Base-by-base conservation (phyloP, 2,888 invertebrate species). In the Erynnis tages region DNA sequence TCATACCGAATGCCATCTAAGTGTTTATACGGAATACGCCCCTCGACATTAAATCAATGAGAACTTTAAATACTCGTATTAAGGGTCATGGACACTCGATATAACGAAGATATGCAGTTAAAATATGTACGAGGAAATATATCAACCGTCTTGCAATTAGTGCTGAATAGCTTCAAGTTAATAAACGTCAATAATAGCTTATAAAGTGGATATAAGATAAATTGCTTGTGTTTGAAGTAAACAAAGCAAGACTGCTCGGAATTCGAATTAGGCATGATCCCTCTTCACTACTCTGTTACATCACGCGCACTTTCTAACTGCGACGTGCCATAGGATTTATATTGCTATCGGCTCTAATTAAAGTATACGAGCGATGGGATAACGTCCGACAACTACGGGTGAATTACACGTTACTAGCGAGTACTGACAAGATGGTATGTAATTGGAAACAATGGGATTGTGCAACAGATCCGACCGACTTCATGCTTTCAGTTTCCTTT, bases 251-350 rank as follows among this genome's bases (percentile, higher is more conserved):
- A 61, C 62, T 54, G 64, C 63, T 67, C 63, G 65, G 59, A 66
- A 65, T 58, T 57, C 61, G 67, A 63, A 60, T 62, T 58, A 62
- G 60, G 59, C 62, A 66, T 69, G 55, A 54, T 62, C 34, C 41
- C 30, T 41, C 49, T 41, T 41, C 41, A 49, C 58, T 62, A 72
- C 71, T 76, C 77, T 76, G 78, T 84, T 83, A 78, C 82, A 71
- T 82, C 79, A 83, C 73, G 71, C 68, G 69, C 66, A 80, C 82
- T 83, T 82, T 84, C 83, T 82, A 82, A 79, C 71, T 67, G 62
- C 66, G 70, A 75, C 73, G 70, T 73, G 71, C 75, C 62, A 68
- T 74, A 74, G 74, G 76, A 82, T 81, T 77, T 79, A 79, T 76
- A 79, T 76, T 75, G 72, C 73, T 69, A 71, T 77, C 69, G 72